Percentiles rank a stretch among this genome's conserved stretches.
Evolutionary conservation across 2,113 vertebrate species (phyloP).

Genomic region (Hemichromis elongatus): DNA sequence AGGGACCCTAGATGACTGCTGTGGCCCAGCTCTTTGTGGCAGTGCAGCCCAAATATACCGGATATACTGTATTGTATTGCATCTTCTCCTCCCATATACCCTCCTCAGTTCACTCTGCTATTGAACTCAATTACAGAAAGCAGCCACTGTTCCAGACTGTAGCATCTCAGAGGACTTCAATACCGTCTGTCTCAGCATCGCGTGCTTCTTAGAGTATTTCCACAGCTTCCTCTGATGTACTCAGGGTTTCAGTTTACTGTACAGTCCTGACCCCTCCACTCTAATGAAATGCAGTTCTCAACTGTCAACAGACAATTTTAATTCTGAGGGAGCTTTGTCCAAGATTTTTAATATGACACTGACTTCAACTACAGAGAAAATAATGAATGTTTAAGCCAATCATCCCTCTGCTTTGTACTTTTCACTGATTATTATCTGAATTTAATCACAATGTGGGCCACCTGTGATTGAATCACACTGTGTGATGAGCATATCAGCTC

Average conservation of each 20-base stretch:
- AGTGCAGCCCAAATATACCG: neutral
- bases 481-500: neutral
- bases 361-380: neutral
- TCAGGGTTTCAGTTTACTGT: neutral
- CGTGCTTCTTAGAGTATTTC: neutral
- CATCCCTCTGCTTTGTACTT: neutral
- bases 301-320: conserved; percentile 2
- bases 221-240: neutral
- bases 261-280: neutral
- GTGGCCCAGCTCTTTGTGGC: neutral
- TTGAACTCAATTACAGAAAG: conserved; percentile 18
- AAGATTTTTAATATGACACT: neutral
- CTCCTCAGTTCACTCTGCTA: neutral
- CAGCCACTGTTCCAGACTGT: neutral
- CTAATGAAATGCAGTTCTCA: conserved; percentile 8
- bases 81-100: neutral
- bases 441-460: neutral
- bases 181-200: neutral
- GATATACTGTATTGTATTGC: neutral
- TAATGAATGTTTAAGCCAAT: neutral
- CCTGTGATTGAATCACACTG: neutral
- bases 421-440: neutral
- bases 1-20: neutral
- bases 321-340: neutral
- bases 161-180: conserved; percentile 20